Evolutionary conservation across 2,113 vertebrate genomes (phyloP), one percentile per base, ranked within the genome.

Genomic region (Periophthalmus modestus): DNA sequence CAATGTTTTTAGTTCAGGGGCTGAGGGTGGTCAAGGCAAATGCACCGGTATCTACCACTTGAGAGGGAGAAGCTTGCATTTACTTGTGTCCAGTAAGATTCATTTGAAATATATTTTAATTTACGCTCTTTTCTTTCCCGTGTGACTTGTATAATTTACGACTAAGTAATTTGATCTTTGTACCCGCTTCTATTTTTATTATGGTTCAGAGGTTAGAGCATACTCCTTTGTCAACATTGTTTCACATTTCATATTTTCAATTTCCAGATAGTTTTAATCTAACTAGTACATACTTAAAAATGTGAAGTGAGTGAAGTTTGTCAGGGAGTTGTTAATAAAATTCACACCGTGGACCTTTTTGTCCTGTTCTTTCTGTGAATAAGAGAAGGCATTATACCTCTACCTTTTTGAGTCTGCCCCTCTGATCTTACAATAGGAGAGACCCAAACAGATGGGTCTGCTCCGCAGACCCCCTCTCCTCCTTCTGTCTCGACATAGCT

Each of bases 401-500:
- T 12, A 47, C 36, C 43, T 67, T 67, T 67, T 67, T 48, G 52
- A 46, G 46, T 23, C 43, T 47, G 39, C 43, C 46, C 11, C 66
- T 67, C 43, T 67, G 46, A 67, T 67, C 39, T 23, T 67, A 48
- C 46, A 67, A 43, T 66, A 70, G 66, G 84, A 88, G 86, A 88
- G 74, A 91, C 85, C 92, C 91, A 90, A 89, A 67, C 92, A 88
- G 91, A 92, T 92, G 92, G 77, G 88, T 93, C 93, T 3, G 7
- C 18, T 16, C 50, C 95, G 91, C 92, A 86, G 80, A 81, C 76
- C 68, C 75, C 84, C 82, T 82, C 78, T 92, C 93, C 78, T 92
- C 93, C 93, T 92, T 92, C 43, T 71, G 58, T 70, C 73, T 66
- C 63, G 19, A 72, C 69, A 72, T 61, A 34, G 65, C 75, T 74